Conservation (phyloP, 2,113 vertebrate species). For the Euleptes europaea region DNA sequence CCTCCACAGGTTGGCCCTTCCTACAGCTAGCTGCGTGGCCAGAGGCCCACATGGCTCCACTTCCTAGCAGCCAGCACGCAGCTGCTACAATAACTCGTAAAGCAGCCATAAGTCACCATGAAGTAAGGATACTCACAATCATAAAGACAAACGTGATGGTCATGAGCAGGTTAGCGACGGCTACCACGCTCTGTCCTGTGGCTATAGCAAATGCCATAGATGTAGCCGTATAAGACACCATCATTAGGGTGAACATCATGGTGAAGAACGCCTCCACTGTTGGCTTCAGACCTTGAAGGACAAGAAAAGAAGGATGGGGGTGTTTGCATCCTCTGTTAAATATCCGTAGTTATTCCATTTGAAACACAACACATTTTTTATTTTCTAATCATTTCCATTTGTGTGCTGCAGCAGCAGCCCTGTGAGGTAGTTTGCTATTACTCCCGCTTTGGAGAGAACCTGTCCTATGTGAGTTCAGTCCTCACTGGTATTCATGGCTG, state of each 20-base stretch:
- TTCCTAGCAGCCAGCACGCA: not conserved
- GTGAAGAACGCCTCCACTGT: slow-evolving; percentile 80
- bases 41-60: not conserved
- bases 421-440: not conserved
- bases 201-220: slow-evolving; percentile 89
- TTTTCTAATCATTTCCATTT: not conserved
- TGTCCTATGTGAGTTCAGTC: not conserved
- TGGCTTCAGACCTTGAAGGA: slow-evolving; percentile 81
- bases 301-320: slow-evolving; percentile 33
- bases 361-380: not conserved
- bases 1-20: not conserved
- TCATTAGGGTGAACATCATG: slow-evolving; percentile 83
- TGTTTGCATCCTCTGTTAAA: not conserved
- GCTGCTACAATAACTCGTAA: too few species aligned
- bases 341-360: not conserved
- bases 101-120: not conserved
- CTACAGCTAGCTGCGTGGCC: not conserved
- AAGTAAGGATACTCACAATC: slow-evolving; percentile 80
- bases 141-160: slow-evolving; percentile 91
- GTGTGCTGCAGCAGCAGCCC: not conserved
- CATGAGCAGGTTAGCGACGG: slow-evolving; percentile 87
- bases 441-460: not conserved
- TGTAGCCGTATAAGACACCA: slow-evolving; percentile 87
- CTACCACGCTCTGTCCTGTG: slow-evolving; percentile 84
- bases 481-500: too few species aligned